These are phyloP conservation scores for Alosa alosa DNA, from an alignment of 2,113 vertebrate genomes.

Conservation along the genomic window DNA sequence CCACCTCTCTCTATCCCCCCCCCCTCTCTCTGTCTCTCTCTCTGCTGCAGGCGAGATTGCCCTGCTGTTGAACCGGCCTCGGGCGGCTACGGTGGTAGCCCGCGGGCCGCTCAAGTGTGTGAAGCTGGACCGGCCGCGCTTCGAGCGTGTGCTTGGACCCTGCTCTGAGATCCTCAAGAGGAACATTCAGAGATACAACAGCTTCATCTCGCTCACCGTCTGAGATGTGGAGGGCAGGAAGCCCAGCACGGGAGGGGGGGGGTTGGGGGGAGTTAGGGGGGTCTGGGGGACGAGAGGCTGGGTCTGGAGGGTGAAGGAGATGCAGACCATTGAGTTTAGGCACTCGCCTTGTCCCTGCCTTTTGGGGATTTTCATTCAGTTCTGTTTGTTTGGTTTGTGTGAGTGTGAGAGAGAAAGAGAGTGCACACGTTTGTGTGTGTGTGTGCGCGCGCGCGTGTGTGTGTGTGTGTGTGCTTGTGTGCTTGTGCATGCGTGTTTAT, in stretches of 20 bases:
- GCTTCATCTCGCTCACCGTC: constrained; percentile 96
- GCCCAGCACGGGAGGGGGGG: constrained; percentile 22
- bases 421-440: constrained; percentile 17
- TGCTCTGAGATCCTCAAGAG: constrained; percentile 97
- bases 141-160: constrained; percentile 92
- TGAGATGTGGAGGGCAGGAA: constrained; percentile 62
- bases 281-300: background rate
- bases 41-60: constrained; percentile 86
- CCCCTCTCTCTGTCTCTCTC: background rate
- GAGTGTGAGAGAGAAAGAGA: constrained; percentile 21
- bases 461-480: background rate
- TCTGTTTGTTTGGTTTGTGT: background rate
- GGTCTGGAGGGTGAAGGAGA: background rate
- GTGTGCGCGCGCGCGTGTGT: background rate
- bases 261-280: background rate
- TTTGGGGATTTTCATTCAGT: background rate
- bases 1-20: background rate
- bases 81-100: constrained; percentile 91
- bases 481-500: constrained; percentile 36
- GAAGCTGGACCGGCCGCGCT: constrained; percentile 93
- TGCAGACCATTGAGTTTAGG: background rate
- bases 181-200: constrained; percentile 98
- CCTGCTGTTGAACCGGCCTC: constrained; percentile 87
- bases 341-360: constrained; percentile 13
- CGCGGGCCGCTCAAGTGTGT: constrained; percentile 92